Conservation (phyloP, 2,888 invertebrate species). For the Cataglyphis cursor region DNA sequence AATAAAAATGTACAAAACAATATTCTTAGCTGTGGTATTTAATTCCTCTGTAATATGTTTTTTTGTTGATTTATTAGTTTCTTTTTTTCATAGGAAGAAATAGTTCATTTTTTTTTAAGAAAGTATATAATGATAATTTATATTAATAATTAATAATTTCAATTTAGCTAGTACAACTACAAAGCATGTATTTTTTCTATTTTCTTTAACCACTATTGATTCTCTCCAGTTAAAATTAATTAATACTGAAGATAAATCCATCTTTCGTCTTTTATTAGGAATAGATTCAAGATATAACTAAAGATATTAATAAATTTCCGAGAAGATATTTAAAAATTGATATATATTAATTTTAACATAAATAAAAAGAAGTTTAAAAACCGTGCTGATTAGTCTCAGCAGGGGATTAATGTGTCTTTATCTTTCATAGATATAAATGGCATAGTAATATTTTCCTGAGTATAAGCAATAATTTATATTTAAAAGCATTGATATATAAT, state of each 20-base stretch:
- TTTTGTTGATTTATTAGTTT: conserved; percentile 17
- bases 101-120: neutral
- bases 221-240: neutral
- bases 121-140: neutral
- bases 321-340: neutral
- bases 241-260: neutral
- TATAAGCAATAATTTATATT: conserved; percentile 24
- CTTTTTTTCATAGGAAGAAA: neutral
- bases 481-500: neutral
- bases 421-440: neutral
- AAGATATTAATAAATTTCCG: neutral
- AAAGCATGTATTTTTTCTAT: neutral
- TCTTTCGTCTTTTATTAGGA: neutral
- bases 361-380: neutral
- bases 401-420: neutral
- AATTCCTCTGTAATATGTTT: conserved; percentile 51
- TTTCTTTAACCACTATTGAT: neutral
- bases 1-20: conserved; percentile 71
- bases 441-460: conserved; percentile 8
- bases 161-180: conserved; percentile 8
- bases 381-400: neutral
- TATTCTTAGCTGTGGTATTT: conserved; percentile 63
- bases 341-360: neutral
- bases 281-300: neutral
- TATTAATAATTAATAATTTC: no score